Conservation (phyloP, 1,140 invertebrate species). For the Achatina immaculata region DNA sequence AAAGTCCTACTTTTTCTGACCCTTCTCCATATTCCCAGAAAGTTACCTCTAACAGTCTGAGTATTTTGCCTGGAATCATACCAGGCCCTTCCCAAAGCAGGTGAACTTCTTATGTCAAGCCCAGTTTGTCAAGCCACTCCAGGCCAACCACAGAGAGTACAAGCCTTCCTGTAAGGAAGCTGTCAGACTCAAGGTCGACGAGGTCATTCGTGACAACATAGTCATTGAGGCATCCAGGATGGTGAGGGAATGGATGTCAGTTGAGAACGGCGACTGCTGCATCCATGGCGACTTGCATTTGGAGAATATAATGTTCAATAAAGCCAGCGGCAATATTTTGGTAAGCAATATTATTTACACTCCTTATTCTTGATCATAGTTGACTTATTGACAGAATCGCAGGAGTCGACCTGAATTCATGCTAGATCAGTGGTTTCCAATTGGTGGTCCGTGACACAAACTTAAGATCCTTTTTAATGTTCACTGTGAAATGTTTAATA, state of each 20-base stretch:
- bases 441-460: no score
- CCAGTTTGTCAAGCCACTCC: conserved; percentile 20
- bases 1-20: no score
- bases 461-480: no score
- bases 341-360: background rate
- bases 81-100: conserved; percentile 6
- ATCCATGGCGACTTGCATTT: conserved; percentile 32
- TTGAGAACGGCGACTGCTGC: conserved; percentile 2
- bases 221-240: conserved; percentile 7
- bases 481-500: no score
- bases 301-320: background rate
- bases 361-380: no score
- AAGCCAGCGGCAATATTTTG: background rate
- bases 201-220: conserved; percentile 1
- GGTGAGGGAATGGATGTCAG: conserved; percentile 13
- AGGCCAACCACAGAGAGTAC: background rate
- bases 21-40: no score
- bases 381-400: no score
- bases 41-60: no score
- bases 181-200: conserved; percentile 11
- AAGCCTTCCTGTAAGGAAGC: background rate
- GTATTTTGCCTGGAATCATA: no score
- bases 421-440: no score
- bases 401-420: no score
- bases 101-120: background rate